A percentile compares a stretch with the other conserved stretches of the same genome.
phyloP scores from a whole-genome alignment of 2,797 vertebrate genomes.

The Melanotaenia boesemani region DNA sequence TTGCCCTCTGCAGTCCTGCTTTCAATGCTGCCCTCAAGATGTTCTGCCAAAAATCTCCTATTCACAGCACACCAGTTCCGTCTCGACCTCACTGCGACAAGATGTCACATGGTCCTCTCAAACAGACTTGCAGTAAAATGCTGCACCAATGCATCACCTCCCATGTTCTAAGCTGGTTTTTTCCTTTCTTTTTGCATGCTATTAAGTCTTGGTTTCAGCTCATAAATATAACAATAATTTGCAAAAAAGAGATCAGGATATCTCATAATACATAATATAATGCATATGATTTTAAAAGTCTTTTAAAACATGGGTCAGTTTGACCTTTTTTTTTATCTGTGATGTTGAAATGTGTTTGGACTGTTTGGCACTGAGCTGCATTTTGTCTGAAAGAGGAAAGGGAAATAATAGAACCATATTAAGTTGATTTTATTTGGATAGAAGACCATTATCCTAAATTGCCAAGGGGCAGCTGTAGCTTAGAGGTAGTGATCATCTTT shows the following conservation, averaged over 20 bases:
- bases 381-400: conserved; percentile 10
- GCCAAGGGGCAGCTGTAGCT: neutral
- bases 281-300: neutral
- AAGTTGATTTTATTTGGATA: too few species aligned
- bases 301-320: conserved; percentile 8
- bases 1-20: conserved; percentile 17
- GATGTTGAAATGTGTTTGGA: conserved; percentile 1
- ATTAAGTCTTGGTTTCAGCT: neutral
- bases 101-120: conserved; percentile 53
- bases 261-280: neutral
- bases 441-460: neutral
- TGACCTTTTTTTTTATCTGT: neutral
- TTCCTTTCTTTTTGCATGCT: neutral
- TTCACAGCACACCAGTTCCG: conserved; percentile 36
- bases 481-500: neutral
- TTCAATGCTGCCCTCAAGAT: conserved; percentile 47
- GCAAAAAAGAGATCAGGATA: neutral
- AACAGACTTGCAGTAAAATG: conserved; percentile 53
- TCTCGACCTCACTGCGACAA: conserved; percentile 44
- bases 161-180: conserved; percentile 28
- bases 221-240: neutral
- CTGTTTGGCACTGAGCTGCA: conserved; percentile 22
- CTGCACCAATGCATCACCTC: conserved; percentile 36
- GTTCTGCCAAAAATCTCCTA: conserved; percentile 54
- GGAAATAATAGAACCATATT: neutral